Base-by-base conservation (phyloP, 2,113 vertebrate species). In the Equus przewalskii region DNA sequence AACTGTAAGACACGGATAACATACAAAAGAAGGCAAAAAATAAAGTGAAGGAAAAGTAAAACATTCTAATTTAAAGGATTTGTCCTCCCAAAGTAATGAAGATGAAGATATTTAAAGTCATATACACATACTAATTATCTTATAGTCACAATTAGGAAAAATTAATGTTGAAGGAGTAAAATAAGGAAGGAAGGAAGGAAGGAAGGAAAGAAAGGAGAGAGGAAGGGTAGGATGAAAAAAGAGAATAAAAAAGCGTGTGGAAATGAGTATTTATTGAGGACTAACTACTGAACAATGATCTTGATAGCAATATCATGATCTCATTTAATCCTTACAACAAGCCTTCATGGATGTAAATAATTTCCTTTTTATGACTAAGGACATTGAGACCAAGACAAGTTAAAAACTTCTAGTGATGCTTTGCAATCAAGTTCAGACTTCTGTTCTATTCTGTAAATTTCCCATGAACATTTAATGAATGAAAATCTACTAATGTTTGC, bases 131-230 rank as follows among this genome's bases (percentile, higher is more conserved):
- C 9, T 76, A 75, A 18, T 46, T 90, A 24, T 58, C 36, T 85
- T 91, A 58, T 24, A 93, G 13, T 91, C 19, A 44, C 7, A 81
- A 13, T 60, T 19, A 84, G 6, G 22, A 75, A 87, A 49, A 83
- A 95, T 73, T 86, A 82, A 51, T 82, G n/a, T 36, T 82, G 33
- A 82, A 62, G 30, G 54, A 95, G 30, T 30, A 90, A 88, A 84
- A 28, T n/a, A 46, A 91, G 1, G 16, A 73, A 67, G 19, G 6
- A 15, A 86, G 12, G 13, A 16, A n/a, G 0, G 16, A 72, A 51
- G n/a, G 16, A 56, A 56, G 33, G n/a, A 18, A 73, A 4, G 22
- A 11, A 51, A 13, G 22, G 10, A 28, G 10, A 13, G 44, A 21
- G 21, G 49, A 46, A 46, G 51, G 49, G 64, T 15, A 54, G 51